Evolutionary conservation across 2,888 invertebrate species (phyloP), one percentile per base, ranked within the genome.

Genomic region (Drosophila acutilabella): DNA sequence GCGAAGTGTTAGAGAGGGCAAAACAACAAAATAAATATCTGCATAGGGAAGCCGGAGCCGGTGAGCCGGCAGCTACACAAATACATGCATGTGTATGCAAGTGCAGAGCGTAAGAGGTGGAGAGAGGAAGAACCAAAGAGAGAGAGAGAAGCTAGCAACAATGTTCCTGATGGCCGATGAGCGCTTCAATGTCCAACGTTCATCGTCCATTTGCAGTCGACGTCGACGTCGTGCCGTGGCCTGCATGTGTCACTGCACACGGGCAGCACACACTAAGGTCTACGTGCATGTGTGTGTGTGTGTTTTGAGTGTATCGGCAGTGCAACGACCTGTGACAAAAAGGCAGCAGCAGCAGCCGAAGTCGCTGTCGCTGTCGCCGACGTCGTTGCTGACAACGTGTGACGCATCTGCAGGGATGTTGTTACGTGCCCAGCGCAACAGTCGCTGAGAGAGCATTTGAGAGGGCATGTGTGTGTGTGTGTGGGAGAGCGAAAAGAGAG

Each of bases 261-360:
- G 71, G 60, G 26, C 61, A 65, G 71, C 51, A 59, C 72, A 67
- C 74, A 69, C 57, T 53, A 56, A 59, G 66, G 51, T 56, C 48
- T 59, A 30, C 30, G 8, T 59, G 59, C 58, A 51, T 65, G 59
- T 60, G 26, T 45, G 48, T 50, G 60, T 45, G 45, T 51, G 60
- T 65, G 57, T 66, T 52, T 67, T 51, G 54, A 62, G 62, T 54
- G 61, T 67, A 69, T 68, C 48, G 70, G 73, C 78, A 86, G 83
- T 84, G 83, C 83, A 84, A 84, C 83, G 83, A 84, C 83, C 83
- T 84, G 83, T 84, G 83, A 84, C 83, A 84, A 88, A 86, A 84
- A 84, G 78, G 77, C 86, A 74, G 74, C 80, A 69, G 60, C 83
- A 64, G 59, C 66, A 79, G 68, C 77, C 44, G 56, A 41, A n/a